Evolutionary conservation across 2,113 vertebrate species (phyloP), one percentile per base, ranked within the genome.

Genomic region (Myrmecobius fasciatus): DNA sequence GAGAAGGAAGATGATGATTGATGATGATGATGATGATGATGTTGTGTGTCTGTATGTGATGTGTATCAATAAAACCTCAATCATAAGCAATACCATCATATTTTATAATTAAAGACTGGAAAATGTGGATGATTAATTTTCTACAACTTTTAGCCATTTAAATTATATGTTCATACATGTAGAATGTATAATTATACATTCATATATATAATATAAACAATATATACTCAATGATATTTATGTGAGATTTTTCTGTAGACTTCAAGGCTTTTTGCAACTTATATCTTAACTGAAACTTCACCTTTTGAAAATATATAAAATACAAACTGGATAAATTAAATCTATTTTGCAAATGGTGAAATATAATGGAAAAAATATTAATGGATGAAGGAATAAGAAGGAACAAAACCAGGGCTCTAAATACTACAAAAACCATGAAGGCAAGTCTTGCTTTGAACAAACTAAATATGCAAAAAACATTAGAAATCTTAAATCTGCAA

Each of bases 111-210:
- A 60, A 92, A 93, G 52, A 89, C 8, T 53, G n/a, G 75, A 92
- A 96, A 96, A 60, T 5, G 28, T 46, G 46, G 94, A 91, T 28
- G 26, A 31, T 31, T n/a, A 47, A 91, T 51, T 96, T 96, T 52
- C 52, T 53, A 67, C 11, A 93, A 48, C n/a, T 93, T 94, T 94
- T 91, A 96, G 92, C 11, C 56, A 91, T 89, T 67, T 36, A 83
- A 53, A 49, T 88, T 36, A 91, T 43, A 49, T 49, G 8, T 49
- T 49, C 49, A 49, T 49, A 49, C 0, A 8, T 49, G 4, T 49
- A 49, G 5, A 49, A 49, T 49, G 49, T 5, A 49, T 49, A 49
- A 49, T 49, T 49, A 49, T 49, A 49, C 49, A 49, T 49, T 49
- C 49, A 49, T 8, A 49, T 49, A 49, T 49, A 8, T 49, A 49